Conservation (phyloP, 2,888 invertebrate genomes). For the Acronicta aceris region DNA sequence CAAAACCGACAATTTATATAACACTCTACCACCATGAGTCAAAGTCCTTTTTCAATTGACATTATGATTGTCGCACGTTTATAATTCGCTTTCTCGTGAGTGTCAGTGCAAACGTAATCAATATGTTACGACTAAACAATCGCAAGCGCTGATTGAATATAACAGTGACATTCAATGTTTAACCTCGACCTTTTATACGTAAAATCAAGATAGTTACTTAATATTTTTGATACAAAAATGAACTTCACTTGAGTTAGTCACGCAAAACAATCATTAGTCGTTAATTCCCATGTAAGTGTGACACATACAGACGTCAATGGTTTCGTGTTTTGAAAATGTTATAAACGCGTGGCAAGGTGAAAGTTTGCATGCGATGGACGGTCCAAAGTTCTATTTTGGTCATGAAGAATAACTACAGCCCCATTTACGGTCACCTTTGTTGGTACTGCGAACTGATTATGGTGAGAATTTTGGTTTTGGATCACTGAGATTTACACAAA, state of each 20-base stretch:
- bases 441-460: constrained; percentile 5
- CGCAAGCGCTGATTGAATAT: constrained; percentile 14
- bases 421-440: constrained; percentile 17
- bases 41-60: constrained; percentile 18
- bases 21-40: not conserved
- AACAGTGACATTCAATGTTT: constrained; percentile 31
- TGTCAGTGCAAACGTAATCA: constrained; percentile 16
- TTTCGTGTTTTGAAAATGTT: constrained; percentile 7
- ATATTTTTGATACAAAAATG: constrained; percentile 19
- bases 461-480: too few species aligned
- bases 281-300: constrained; percentile 5
- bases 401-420: constrained; percentile 2
- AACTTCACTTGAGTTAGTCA: constrained; percentile 28
- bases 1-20: constrained; percentile 5
- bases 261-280: constrained; percentile 45
- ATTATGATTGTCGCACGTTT: constrained; percentile 10
- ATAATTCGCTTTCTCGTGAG: constrained; percentile 40
- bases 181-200: constrained; percentile 34
- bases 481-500: too few species aligned
- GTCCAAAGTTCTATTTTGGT: constrained; percentile 3
- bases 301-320: not conserved
- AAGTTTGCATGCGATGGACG: constrained; percentile 13
- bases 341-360: constrained; percentile 11
- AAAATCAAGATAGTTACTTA: constrained; percentile 11
- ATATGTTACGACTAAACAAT: constrained; percentile 21